A percentile compares a stretch with the other conserved stretches of the same genome.
Conservation (phyloP, 2,113 vertebrate species). For the Amphilophus citrinellus region DNA sequence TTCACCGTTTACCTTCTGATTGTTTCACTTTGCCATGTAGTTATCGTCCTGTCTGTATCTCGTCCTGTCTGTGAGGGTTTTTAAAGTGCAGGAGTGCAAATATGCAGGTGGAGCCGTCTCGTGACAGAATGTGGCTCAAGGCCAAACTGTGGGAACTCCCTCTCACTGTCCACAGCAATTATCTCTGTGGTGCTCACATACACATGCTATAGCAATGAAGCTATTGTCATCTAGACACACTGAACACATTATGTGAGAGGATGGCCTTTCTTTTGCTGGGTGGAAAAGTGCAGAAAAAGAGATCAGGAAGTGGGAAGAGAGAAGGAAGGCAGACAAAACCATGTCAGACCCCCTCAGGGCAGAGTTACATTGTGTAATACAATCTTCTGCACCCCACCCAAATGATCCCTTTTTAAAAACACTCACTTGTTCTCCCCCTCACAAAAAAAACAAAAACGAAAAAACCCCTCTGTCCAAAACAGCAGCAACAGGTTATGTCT, state of each 20-base stretch:
- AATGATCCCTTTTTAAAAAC: constrained; percentile 65
- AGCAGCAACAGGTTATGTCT: constrained; percentile 2
- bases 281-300: constrained; percentile 56
- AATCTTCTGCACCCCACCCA: constrained; percentile 75
- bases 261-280: constrained; percentile 30
- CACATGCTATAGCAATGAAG: constrained; percentile 40
- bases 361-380: constrained; percentile 74
- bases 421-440: constrained; percentile 35
- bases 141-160: constrained; percentile 62
- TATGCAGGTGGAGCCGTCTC: constrained; percentile 41
- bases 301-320: constrained; percentile 50
- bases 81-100: constrained; percentile 32
- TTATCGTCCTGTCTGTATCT: constrained; percentile 6
- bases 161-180: constrained; percentile 44
- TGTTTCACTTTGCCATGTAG: background rate
- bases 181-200: constrained; percentile 23
- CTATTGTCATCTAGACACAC: constrained; percentile 64
- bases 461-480: constrained; percentile 5
- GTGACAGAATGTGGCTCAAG: constrained; percentile 52
- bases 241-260: constrained; percentile 56
- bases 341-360: constrained; percentile 66
- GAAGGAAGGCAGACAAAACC: constrained; percentile 61
- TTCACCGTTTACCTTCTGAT: constrained; percentile 15
- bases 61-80: background rate
- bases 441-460: constrained; percentile 17